A percentile compares a stretch with the other conserved stretches of the same genome.
Conservation (phyloP, 2,888 invertebrate species). For the Heliconius charithonia region DNA sequence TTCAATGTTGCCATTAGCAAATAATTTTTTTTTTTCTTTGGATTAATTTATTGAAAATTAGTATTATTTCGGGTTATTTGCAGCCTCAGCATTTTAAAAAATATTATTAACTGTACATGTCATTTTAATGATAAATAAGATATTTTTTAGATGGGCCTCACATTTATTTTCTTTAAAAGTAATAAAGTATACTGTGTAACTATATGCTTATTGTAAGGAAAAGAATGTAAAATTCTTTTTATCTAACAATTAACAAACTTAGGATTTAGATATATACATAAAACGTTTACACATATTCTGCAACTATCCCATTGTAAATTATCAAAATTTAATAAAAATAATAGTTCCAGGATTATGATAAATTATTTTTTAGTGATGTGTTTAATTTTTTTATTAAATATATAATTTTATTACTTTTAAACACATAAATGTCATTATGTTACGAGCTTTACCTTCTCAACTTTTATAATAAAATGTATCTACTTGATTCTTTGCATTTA, state of each 20-base stretch:
- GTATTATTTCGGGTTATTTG: neutral
- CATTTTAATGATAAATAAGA: neutral
- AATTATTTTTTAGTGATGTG: constrained; percentile 3
- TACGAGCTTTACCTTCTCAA: neutral
- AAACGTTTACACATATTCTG: neutral
- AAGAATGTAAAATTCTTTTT: neutral
- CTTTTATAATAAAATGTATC: constrained; percentile 19
- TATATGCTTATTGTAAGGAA: neutral
- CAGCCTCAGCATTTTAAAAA: neutral
- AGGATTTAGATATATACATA: neutral
- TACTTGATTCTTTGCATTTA: constrained; percentile 22
- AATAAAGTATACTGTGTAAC: constrained; percentile 1
- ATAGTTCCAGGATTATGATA: neutral
- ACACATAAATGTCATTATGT: constrained; percentile 1
- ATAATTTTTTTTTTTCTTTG: neutral
- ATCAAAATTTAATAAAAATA: neutral
- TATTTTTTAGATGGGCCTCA: constrained; percentile 4
- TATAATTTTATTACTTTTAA: neutral
- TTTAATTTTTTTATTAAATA: neutral
- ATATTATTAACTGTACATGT: neutral
- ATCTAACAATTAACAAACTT: neutral
- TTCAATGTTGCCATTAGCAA: constrained; percentile 1
- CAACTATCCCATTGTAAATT: neutral
- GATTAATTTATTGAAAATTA: neutral
- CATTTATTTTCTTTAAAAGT: constrained; percentile 10